Evolutionary conservation across 1,140 invertebrate genomes (phyloP).

Genomic region (Epicauta chinensis): DNA sequence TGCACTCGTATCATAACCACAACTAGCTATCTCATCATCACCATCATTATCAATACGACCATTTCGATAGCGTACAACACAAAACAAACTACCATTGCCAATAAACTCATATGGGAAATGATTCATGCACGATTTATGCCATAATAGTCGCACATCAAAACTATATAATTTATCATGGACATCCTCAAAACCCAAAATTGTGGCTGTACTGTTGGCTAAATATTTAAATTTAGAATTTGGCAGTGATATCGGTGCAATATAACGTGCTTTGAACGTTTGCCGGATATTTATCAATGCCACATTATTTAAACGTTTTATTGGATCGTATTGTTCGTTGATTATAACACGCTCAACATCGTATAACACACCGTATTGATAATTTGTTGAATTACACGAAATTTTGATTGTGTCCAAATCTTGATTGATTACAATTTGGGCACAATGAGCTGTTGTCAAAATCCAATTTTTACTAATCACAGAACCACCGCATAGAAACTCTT

Average conservation of each 20-base stretch:
- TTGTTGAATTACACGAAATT: conserved; percentile 18
- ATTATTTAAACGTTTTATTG: not conserved
- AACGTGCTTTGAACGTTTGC: not conserved
- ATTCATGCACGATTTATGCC: too few relatives aligned
- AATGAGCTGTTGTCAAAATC: conserved; percentile 20
- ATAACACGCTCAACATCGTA: conserved; percentile 14
- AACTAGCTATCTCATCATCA: too few relatives aligned
- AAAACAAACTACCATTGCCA: too few relatives aligned
- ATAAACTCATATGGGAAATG: too few relatives aligned
- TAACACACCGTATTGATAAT: conserved; percentile 13
- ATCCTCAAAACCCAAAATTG: too few relatives aligned
- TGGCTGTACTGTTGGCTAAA: too few relatives aligned
- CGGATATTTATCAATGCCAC: not conserved
- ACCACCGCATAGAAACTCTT: conserved; percentile 5
- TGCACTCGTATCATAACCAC: not conserved
- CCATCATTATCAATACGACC: too few relatives aligned
- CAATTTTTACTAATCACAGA: conserved; percentile 22
- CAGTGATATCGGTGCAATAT: not conserved
- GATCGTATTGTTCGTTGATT: not conserved
- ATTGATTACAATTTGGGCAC: conserved; percentile 9
- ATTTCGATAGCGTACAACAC: too few relatives aligned
- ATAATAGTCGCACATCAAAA: too few relatives aligned
- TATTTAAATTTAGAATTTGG: not conserved
- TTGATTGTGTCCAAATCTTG: conserved; percentile 14
- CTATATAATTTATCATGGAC: too few relatives aligned